Base-by-base conservation (phyloP, 2,797 vertebrate species). In the Florisuga fusca region DNA sequence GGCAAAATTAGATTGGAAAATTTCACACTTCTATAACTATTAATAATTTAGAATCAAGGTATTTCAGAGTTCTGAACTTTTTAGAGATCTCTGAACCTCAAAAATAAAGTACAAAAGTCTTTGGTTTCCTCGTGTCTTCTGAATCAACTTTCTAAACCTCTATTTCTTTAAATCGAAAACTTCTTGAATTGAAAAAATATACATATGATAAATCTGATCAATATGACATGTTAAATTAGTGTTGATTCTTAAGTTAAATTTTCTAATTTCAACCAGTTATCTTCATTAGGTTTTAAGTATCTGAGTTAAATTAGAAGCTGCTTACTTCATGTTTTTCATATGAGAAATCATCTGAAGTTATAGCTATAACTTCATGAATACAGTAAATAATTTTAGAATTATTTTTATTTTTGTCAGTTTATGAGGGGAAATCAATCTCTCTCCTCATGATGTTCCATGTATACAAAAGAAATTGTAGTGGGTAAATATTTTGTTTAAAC, bases 231-330 rank as follows among this genome's bases (percentile, higher is more conserved):
- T 87, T 91, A 87, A 95, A 78, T n/a, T 75, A 17, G 5, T 92
- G 10, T 88, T 88, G 18, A 55, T 94, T 95, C 61, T 23, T 77
- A 78, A 84, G 43, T 45, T 93, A 94, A 89, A 92, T 59, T 48
- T 69, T 93, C 51, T 83, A 58, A 83, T 90, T 96, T 90, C 63
- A 92, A 81, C 51, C 16, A 93, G 72, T 89, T 93, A 66, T 93
- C n/a, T 86, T 95, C 26, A 20, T 88, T 90, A 80, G 62, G 73
- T 87, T 97, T 89, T 69, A 81, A 87, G 33, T 63, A 51, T 62
- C 33, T 94, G 33, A 82, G 86, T 86, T 81, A 79, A 86, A 93
- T 63, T 81, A 77, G 33, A 96, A 89, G 15, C 53, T 85, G 31
- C 21, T 68, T 54, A 68, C 9, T 67, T 86, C 36, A 29, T 83